These are phyloP conservation scores for Gymnarchus niloticus DNA, from an alignment of 2,113 vertebrate genomes.

Conservation along the genomic window DNA sequence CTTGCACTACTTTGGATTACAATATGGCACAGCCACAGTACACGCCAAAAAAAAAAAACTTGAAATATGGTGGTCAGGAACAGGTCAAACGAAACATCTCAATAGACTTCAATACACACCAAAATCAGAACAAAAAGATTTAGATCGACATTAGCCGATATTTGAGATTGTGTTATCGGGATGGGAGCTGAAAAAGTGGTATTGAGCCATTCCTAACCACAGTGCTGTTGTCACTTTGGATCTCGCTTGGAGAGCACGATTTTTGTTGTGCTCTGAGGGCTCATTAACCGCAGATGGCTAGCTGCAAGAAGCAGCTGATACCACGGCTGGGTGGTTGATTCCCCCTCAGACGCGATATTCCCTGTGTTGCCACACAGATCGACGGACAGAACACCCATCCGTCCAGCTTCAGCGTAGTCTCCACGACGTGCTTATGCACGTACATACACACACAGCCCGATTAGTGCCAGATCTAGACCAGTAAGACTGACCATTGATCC, in stretches of 20 bases:
- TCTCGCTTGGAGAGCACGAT: background rate
- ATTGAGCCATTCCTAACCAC: background rate
- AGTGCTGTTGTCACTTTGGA: background rate
- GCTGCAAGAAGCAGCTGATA: background rate
- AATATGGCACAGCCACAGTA: too few relatives aligned
- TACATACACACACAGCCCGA: background rate
- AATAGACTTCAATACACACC: too few relatives aligned
- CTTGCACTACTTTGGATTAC: too few relatives aligned
- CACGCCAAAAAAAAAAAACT: too few relatives aligned
- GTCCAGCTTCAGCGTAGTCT: background rate
- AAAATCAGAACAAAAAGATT: too few relatives aligned
- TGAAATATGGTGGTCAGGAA: too few relatives aligned
- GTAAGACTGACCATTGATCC: slow-evolving; percentile 1
- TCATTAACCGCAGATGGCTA: slow-evolving; percentile 7
- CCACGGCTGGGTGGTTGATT: background rate
- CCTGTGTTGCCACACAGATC: background rate
- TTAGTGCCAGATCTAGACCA: background rate
- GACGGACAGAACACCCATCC: background rate
- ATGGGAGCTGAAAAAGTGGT: too few relatives aligned
- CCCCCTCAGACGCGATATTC: background rate
- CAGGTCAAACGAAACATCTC: too few relatives aligned
- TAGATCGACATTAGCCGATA: too few relatives aligned
- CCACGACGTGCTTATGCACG: background rate
- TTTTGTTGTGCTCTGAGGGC: background rate
- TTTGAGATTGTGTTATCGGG: too few relatives aligned